Evolutionary conservation across 2,888 invertebrate genomes (phyloP).

Genomic region (Tridacna crocea): DNA sequence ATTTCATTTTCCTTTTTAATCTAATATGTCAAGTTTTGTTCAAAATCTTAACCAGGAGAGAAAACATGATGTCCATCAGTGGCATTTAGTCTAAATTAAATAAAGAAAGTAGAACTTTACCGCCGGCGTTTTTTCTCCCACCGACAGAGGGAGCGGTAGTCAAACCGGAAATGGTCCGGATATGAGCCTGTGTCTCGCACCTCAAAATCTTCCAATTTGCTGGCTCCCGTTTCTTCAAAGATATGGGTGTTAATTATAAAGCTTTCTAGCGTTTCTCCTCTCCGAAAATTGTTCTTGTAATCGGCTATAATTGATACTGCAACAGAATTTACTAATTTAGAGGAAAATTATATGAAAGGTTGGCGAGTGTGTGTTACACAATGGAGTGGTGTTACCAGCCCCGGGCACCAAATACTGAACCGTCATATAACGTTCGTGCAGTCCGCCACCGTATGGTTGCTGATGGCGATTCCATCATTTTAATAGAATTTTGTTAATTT

Average conservation of each 20-base stretch:
- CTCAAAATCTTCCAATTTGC: not conserved
- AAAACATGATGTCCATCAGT: not conserved
- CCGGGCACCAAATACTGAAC: conserved; percentile 21
- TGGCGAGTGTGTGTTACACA: conserved; percentile 53
- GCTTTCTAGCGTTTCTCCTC: conserved; percentile 1
- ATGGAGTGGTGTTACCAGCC: conserved; percentile 40
- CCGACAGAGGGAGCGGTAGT: conserved; percentile 19
- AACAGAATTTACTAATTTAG: conserved; percentile 52
- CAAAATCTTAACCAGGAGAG: no score
- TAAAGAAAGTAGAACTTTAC: conserved; percentile 4
- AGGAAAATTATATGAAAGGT: conserved; percentile 45
- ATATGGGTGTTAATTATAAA: conserved; percentile 20
- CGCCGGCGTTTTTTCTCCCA: conserved; percentile 6
- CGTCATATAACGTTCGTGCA: conserved; percentile 20
- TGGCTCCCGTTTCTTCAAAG: not conserved
- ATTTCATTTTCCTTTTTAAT: no score
- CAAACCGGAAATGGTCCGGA: conserved; percentile 25
- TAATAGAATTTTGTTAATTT: conserved; percentile 36
- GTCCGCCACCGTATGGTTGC: conserved; percentile 26
- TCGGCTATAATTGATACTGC: conserved; percentile 47
- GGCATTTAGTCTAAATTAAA: conserved; percentile 12
- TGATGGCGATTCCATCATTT: conserved; percentile 23
- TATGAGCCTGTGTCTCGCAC: conserved; percentile 16
- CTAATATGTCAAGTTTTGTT: no score
- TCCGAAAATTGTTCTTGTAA: conserved; percentile 32